phyloP scores from a whole-genome alignment of 2,797 vertebrate genomes.

The Echeneis naucrates region DNA sequence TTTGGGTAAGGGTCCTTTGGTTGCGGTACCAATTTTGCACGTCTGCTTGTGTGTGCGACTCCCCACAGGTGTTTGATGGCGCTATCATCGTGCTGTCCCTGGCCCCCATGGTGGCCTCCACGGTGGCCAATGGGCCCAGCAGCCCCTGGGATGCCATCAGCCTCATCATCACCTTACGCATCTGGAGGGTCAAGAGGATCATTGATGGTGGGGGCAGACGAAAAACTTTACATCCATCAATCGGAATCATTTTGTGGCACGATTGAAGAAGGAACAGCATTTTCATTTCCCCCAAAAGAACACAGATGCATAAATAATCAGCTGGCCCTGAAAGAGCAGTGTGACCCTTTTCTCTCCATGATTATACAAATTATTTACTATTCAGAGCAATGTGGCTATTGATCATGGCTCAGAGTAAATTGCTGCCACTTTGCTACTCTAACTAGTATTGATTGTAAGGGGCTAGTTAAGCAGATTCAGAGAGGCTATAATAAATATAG shows the following conservation, averaged over 20 bases:
- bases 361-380: conserved; percentile 76
- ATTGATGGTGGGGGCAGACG: conserved; percentile 89
- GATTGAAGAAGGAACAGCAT: conserved; percentile 11
- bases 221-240: conserved; percentile 3
- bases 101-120: conserved; percentile 99
- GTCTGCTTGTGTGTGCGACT: conserved; percentile 14
- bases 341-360: conserved; percentile 57
- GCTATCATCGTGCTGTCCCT: conserved; percentile 93
- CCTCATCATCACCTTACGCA: conserved; percentile 96
- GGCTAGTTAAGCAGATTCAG: conserved; percentile 74
- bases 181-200: conserved; percentile 98
- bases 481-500: conserved; percentile 76
- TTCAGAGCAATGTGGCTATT: conserved; percentile 75
- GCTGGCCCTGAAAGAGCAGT: conserved; percentile 34
- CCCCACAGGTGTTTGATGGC: conserved; percentile 91
- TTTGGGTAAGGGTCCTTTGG: background rate
- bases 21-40: background rate
- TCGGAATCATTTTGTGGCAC: conserved; percentile 8
- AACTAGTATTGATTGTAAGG: conserved; percentile 73
- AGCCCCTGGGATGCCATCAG: conserved; percentile 99
- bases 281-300: conserved; percentile 8
- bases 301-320: conserved; percentile 22
- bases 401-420: conserved; percentile 72
- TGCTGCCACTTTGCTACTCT: conserved; percentile 67
- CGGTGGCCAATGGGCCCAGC: conserved; percentile 96